phyloP scores from a whole-genome alignment of 2,797 vertebrate genomes.

The Sciaenops ocellatus region DNA sequence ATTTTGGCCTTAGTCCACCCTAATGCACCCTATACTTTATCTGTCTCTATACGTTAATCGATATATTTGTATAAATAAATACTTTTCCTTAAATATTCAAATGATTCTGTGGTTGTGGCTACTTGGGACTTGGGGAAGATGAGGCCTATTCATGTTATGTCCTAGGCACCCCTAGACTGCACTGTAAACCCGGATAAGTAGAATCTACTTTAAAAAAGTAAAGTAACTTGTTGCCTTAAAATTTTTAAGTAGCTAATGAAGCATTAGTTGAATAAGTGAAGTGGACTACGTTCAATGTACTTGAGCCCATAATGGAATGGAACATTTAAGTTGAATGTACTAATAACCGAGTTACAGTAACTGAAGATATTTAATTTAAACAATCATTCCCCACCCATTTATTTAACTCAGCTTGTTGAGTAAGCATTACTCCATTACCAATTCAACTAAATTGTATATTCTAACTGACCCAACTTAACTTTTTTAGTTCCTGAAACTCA shows the following conservation, averaged over 20 bases:
- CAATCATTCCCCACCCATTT: constrained; percentile 1
- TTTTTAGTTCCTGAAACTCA: constrained; percentile 16
- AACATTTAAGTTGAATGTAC: constrained; percentile 21
- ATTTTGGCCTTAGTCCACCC: too few relatives aligned
- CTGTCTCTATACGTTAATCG: too few relatives aligned
- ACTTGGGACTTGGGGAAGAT: too few relatives aligned
- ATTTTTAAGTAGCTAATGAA: too few relatives aligned
- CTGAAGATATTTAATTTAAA: constrained; percentile 2
- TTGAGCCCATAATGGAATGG: constrained; percentile 15
- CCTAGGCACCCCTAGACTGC: too few relatives aligned
- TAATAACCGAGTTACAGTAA: constrained; percentile 9
- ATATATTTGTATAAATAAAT: too few relatives aligned
- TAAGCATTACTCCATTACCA: background rate
- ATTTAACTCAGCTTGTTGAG: background rate
- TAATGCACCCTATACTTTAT: too few relatives aligned
- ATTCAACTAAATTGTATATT: constrained; percentile 5
- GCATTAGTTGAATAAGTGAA: background rate
- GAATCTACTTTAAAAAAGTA: background rate
- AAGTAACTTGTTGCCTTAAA: background rate
- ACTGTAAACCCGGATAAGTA: too few relatives aligned
- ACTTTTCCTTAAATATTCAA: too few relatives aligned
- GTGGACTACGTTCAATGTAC: constrained; percentile 1
- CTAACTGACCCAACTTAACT: constrained; percentile 19
- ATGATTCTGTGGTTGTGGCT: too few relatives aligned
- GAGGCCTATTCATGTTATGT: too few relatives aligned